These are phyloP conservation scores for Ctenicera cuprea DNA, from an alignment of 2,888 invertebrate species.

Conservation along the genomic window DNA sequence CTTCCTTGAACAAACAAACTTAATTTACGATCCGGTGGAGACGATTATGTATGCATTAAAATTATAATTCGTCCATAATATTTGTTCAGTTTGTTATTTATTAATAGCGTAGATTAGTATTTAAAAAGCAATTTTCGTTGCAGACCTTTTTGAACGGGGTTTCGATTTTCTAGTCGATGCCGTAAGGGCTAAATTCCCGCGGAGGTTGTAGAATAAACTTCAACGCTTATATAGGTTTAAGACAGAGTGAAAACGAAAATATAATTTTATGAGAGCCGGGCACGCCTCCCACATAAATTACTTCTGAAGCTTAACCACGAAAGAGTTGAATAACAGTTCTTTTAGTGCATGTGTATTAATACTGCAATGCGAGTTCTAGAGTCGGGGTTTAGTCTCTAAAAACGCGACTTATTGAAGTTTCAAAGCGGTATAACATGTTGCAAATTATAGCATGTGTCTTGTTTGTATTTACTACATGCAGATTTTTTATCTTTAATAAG, in stretches of 20 bases:
- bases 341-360: conserved; percentile 4
- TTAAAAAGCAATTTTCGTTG: conserved; percentile 66
- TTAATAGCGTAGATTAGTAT: conserved; percentile 66
- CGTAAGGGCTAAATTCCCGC: conserved; percentile 15
- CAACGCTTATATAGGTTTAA: conserved; percentile 41
- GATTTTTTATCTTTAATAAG: too few species aligned
- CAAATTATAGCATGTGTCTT: too few species aligned
- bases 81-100: conserved; percentile 71
- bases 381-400: too few species aligned
- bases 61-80: conserved; percentile 71
- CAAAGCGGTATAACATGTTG: too few species aligned
- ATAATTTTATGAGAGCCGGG: conserved; percentile 62
- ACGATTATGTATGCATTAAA: conserved; percentile 70
- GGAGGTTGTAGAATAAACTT: conserved; percentile 12
- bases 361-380: neutral
- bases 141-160: conserved; percentile 45
- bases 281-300: conserved; percentile 65
- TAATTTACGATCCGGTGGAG: conserved; percentile 66
- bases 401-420: too few species aligned
- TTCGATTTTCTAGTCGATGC: neutral
- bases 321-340: conserved; percentile 37
- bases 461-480: too few species aligned
- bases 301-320: conserved; percentile 45
- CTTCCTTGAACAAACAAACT: conserved; percentile 54
- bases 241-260: conserved; percentile 59